Percentiles rank a stretch among this genome's conserved stretches.
phyloP scores from a whole-genome alignment of 1,140 invertebrate species.

The Wasmannia auropunctata region DNA sequence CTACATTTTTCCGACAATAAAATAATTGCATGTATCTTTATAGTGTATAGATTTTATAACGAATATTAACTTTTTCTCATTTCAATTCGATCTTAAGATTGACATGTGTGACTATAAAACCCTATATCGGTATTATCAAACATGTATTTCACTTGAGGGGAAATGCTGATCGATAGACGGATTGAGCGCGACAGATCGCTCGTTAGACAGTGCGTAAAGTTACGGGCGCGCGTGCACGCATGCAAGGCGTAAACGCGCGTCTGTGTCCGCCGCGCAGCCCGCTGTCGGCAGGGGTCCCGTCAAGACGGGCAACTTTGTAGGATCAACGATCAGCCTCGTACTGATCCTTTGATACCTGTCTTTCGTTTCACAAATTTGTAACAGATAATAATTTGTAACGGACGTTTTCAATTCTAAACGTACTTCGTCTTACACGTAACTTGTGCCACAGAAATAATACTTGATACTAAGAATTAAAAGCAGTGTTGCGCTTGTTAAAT shows the following conservation, averaged over 20 bases:
- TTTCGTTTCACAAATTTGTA: background rate
- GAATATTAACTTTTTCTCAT: background rate
- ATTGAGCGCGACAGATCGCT: slow-evolving; percentile 27
- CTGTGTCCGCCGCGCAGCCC: background rate
- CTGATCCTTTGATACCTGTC: background rate
- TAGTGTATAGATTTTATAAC: background rate
- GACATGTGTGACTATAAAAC: too few relatives aligned
- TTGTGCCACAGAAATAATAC: background rate
- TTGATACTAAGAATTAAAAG: background rate
- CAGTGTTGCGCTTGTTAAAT: too few relatives aligned
- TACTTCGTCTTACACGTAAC: background rate
- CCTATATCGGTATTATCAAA: background rate
- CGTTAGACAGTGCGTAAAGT: slow-evolving; percentile 33
- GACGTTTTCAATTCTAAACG: background rate
- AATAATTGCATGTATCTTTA: background rate
- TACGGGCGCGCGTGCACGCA: too few relatives aligned
- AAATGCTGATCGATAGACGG: background rate
- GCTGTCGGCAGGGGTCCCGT: slow-evolving; percentile 25
- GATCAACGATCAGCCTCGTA: background rate
- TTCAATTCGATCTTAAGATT: background rate
- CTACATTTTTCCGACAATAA: background rate
- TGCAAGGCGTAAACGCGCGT: slow-evolving; percentile 23
- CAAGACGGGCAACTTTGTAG: background rate
- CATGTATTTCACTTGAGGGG: background rate
- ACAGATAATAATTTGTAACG: background rate